These are phyloP conservation scores for Fukomys damarensis DNA, from an alignment of 2,113 vertebrate genomes.

Conservation along the genomic window DNA sequence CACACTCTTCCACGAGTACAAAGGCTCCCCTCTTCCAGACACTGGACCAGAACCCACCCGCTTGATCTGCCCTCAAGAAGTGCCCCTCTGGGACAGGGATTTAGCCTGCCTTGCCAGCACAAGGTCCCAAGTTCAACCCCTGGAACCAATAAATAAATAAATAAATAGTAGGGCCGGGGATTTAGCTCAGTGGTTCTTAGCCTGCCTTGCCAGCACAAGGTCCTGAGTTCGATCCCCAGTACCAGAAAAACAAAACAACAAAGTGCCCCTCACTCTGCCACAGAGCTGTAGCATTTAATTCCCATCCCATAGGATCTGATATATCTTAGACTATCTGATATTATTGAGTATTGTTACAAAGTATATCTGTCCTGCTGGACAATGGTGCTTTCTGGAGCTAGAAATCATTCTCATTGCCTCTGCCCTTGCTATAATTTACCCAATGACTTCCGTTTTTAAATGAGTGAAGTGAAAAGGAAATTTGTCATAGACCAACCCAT, in stretches of 20 bases:
- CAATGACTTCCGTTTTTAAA: not conserved
- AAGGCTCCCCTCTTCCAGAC: not conserved
- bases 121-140: too few relatives aligned
- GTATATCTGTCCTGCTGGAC: not conserved
- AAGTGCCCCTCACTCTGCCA: not conserved
- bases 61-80: not conserved
- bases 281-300: accelerated
- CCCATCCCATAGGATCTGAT: not conserved
- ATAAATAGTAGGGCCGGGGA: too few relatives aligned
- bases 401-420: not conserved
- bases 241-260: too few relatives aligned
- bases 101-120: too few relatives aligned
- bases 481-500: not conserved
- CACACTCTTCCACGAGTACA: not conserved
- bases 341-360: not conserved
- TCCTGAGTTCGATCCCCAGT: too few relatives aligned
- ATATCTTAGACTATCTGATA: not conserved
- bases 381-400: not conserved
- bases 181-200: too few relatives aligned
- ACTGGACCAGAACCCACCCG: not conserved
- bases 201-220: too few relatives aligned
- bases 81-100: too few relatives aligned
- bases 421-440: not conserved
- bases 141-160: too few relatives aligned
- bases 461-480: not conserved